Base-by-base conservation (phyloP, 1,140 invertebrate genomes). In the Temnothorax curvispinosus region DNA sequence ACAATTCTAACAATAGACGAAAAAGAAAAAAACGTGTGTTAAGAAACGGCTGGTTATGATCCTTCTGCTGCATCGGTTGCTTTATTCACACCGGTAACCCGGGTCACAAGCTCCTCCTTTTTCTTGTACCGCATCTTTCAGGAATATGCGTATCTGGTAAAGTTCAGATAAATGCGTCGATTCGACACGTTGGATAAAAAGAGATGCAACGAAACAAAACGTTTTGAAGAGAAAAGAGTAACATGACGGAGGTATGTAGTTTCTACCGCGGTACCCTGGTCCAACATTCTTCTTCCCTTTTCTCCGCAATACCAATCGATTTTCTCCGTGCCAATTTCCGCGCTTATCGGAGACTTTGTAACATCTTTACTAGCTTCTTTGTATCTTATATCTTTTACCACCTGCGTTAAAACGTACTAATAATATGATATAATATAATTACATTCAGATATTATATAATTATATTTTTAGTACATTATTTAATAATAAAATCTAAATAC, bases 71-170 rank as follows among this genome's bases (percentile, higher is more conserved):
- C 35, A n/a, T 62, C n/a, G 69, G 47, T 44, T 86, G 80, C 47
- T 90, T 90, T 88, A 90, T 88, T 90, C 89, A 27, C 64, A 56
- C 65, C 64, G 50, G 75, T 72, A 88, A 65, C 35, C 58, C n/a
- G 44, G 71, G 50, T 88, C 85, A 88, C 76, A 35, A 81, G 77
- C 56, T 90, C 80, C 50, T 90, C 44, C 52, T 81, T 86, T 88
- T 76, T 77, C 52, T 35, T 35, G 9, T 21, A 69, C 21, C 44
- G 78, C 44, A 35, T 81, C 69, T 81, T 74, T 27, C 67, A 54
- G 18, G 47, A 77, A n/a, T 82, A 56, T 41, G 71, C 47, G 15
- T 78, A 77, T 32, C 35, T 75, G 65, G 50, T 65, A 44, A 84
- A 72, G 75, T 85, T 67, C 71, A 71, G 62, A 87, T 87, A 90